phyloP scores from a whole-genome alignment of 1,140 invertebrate species.

The Lepidotrigona ventralis region DNA sequence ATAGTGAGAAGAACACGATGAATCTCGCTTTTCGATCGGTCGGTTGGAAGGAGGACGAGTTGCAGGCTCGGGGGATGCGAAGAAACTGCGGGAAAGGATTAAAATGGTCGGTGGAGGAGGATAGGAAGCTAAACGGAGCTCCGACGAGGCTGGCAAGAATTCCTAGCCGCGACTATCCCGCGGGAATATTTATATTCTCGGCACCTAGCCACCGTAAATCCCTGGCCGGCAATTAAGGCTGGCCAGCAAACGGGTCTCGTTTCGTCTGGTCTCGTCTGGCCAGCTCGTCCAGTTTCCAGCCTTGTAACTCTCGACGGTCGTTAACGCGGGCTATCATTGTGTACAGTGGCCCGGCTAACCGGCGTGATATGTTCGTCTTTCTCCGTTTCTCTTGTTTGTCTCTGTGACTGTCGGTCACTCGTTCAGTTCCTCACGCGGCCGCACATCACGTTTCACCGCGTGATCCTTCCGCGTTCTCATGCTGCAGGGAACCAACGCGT shows the following conservation, averaged over 20 bases:
- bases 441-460: constrained; percentile 65
- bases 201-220: constrained; percentile 69
- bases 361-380: constrained; percentile 36
- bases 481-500: neutral
- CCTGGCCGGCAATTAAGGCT: constrained; percentile 74
- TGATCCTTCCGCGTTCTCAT: constrained; percentile 53
- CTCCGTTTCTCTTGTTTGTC: constrained; percentile 3
- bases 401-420: constrained; percentile 51
- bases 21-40: constrained; percentile 39
- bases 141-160: constrained; percentile 42
- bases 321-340: constrained; percentile 70
- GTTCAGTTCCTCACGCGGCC: constrained; percentile 62
- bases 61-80: constrained; percentile 22
- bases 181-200: constrained; percentile 71
- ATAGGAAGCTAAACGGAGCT: constrained; percentile 43
- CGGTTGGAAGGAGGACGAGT: constrained; percentile 7
- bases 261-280: constrained; percentile 52
- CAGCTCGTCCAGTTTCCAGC: constrained; percentile 41
- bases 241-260: constrained; percentile 56
- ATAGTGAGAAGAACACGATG: constrained; percentile 1
- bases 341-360: constrained; percentile 38
- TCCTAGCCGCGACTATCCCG: constrained; percentile 42
- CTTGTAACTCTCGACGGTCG: constrained; percentile 67
- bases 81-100: constrained; percentile 54
- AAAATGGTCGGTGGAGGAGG: constrained; percentile 39